Evolutionary conservation across 2,888 invertebrate genomes (phyloP).

Genomic region (Spicauda simplicius): DNA sequence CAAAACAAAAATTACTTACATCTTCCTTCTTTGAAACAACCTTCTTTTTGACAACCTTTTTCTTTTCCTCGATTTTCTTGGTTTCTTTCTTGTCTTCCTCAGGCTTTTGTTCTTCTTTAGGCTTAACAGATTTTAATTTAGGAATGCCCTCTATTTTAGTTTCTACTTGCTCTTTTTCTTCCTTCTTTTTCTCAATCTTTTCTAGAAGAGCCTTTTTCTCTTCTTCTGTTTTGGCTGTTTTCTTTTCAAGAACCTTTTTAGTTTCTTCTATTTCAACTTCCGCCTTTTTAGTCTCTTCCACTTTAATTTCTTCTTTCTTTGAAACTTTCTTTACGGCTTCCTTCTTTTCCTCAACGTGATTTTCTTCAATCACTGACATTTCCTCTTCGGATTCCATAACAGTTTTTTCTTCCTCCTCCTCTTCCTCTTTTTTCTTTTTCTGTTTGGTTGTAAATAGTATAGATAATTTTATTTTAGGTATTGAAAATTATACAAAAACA

Average conservation of each 20-base stretch:
- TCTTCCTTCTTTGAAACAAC: slow-evolving; percentile 78
- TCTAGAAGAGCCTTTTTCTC: slow-evolving; percentile 81
- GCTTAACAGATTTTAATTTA: slow-evolving; percentile 83
- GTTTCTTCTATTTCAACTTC: slow-evolving; percentile 75
- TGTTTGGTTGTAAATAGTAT: slow-evolving; percentile 39
- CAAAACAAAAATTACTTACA: slow-evolving; percentile 60
- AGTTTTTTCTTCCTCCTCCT: slow-evolving; percentile 69
- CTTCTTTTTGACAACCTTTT: slow-evolving; percentile 80
- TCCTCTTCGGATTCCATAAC: slow-evolving; percentile 81
- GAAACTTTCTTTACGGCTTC: slow-evolving; percentile 61
- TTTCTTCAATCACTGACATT: slow-evolving; percentile 80
- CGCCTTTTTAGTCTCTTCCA: slow-evolving; percentile 51
- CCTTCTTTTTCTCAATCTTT: slow-evolving; percentile 79
- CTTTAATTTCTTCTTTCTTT: slow-evolving; percentile 69
- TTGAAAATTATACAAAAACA: too few relatives aligned
- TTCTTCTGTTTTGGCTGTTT: slow-evolving; percentile 79
- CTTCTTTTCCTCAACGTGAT: slow-evolving; percentile 71
- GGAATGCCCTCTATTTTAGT: slow-evolving; percentile 86
- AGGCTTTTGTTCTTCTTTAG: slow-evolving; percentile 76
- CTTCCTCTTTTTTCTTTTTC: slow-evolving; percentile 83
- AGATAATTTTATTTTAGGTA: too few relatives aligned
- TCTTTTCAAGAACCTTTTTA: slow-evolving; percentile 73
- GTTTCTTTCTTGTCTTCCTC: slow-evolving; percentile 74
- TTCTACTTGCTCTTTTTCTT: slow-evolving; percentile 76
- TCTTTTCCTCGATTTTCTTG: slow-evolving; percentile 68